Conservation (phyloP, 2,113 vertebrate genomes). For the Syngnathus typhle region DNA sequence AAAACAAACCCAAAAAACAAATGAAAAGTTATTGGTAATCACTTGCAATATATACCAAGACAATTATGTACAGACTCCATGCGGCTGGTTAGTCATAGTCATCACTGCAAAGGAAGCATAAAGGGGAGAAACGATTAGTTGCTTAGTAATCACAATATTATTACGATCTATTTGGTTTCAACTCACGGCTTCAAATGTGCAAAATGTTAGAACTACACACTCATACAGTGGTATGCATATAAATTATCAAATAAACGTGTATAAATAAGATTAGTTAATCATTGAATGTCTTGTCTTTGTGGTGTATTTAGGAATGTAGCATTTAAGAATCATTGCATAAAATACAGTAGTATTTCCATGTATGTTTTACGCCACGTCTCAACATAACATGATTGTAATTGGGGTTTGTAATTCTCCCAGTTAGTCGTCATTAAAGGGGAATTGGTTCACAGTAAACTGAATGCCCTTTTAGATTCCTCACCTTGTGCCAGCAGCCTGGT, state of each 20-base stretch:
- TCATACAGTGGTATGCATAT: slow-evolving; percentile 45
- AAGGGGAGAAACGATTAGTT: slow-evolving; percentile 31
- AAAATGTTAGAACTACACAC: slow-evolving; percentile 22
- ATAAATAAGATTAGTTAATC: too few species aligned
- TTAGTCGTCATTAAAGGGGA: slow-evolving; percentile 4
- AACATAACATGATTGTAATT: too few species aligned
- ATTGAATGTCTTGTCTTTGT: too few species aligned
- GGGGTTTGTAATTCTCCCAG: not conserved
- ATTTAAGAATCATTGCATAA: too few species aligned
- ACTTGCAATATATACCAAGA: slow-evolving; percentile 81
- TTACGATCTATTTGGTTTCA: not conserved
- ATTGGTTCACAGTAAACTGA: slow-evolving; percentile 7
- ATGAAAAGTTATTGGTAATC: slow-evolving; percentile 72
- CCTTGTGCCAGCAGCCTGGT: slow-evolving; percentile 97
- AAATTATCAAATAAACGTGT: slow-evolving; percentile 26
- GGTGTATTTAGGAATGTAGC: too few species aligned
- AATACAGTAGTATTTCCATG: too few species aligned
- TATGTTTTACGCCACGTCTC: too few species aligned
- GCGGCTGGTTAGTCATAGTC: slow-evolving; percentile 68
- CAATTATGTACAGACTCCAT: slow-evolving; percentile 81
- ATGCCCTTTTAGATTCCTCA: slow-evolving; percentile 44
- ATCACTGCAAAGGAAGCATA: slow-evolving; percentile 84
- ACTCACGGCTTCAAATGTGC: not conserved
- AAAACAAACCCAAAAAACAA: slow-evolving; percentile 48
- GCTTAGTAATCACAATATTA: slow-evolving; percentile 13